Percentiles rank a stretch among this genome's conserved stretches.
These are phyloP conservation scores for Genyomyrus donnyi DNA, from an alignment of 2,113 vertebrate species.

Conservation along the genomic window DNA sequence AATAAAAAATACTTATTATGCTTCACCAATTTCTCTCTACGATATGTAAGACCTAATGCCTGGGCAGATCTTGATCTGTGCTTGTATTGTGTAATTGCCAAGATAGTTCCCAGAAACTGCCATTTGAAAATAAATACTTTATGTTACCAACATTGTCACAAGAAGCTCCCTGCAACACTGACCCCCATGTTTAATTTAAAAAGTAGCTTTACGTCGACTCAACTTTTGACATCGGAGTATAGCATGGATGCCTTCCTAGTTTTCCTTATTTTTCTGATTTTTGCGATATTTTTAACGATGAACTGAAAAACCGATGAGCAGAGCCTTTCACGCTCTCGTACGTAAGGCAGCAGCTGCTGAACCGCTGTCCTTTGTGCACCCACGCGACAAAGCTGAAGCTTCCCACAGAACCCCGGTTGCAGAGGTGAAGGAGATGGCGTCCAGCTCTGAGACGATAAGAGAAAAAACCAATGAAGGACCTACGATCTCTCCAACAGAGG, in stretches of 20 bases:
- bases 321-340: not conserved
- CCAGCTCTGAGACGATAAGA: not conserved
- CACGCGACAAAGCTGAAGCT: not conserved
- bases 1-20: not conserved
- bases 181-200: not conserved
- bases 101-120: not conserved
- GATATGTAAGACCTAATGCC: not conserved
- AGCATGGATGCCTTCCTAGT: not conserved
- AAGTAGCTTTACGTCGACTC: not conserved
- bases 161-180: not conserved
- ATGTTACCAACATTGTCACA: not conserved
- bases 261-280: not conserved
- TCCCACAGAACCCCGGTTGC: not conserved
- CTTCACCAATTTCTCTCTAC: not conserved
- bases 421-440: not conserved
- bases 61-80: not conserved
- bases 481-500: not conserved
- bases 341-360: not conserved
- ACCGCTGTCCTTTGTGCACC: not conserved
- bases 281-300: not conserved
- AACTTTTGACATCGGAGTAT: not conserved
- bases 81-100: not conserved
- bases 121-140: not conserved
- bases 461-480: not conserved
- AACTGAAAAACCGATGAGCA: not conserved